Conservation (phyloP, 1,140 invertebrate genomes). For the Papilio dardanus region DNA sequence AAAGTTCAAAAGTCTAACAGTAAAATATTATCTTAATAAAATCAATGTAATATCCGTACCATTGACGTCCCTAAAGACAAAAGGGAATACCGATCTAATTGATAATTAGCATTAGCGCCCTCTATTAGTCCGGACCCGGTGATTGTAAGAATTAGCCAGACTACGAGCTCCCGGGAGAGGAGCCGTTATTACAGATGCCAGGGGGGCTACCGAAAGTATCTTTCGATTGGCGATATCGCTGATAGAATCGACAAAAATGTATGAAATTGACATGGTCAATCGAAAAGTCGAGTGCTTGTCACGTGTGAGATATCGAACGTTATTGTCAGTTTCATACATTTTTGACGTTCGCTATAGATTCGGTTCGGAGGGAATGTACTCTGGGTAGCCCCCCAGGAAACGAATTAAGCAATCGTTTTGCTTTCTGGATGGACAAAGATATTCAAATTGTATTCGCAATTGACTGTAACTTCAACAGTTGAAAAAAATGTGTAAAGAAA, state of each 20-base stretch:
- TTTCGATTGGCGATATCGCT: no score
- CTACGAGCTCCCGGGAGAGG: constrained; percentile 13
- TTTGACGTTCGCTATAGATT: no score
- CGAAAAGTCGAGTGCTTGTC: no score
- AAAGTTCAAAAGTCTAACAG: neutral
- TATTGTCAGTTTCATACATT: no score
- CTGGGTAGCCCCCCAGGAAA: no score
- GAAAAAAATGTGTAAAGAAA: no score
- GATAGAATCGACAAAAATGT: no score
- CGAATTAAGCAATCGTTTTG: no score
- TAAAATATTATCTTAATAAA: neutral
- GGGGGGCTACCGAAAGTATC: no score
- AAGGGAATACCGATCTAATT: constrained; percentile 50
- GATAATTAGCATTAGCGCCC: constrained; percentile 59
- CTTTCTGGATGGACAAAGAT: neutral
- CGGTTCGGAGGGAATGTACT: no score
- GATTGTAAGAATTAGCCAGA: constrained; percentile 42
- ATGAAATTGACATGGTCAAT: no score
- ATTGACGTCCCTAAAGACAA: constrained; percentile 46
- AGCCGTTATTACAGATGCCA: neutral
- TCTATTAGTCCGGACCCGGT: constrained; percentile 46
- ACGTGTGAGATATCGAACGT: no score
- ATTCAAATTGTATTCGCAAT: neutral
- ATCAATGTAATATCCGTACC: constrained; percentile 39
- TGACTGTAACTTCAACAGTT: neutral